A percentile compares a stretch with the other conserved stretches of the same genome.
Conservation (phyloP, 53 echinoderm and acorn worm genomes). For the Astropecten irregularis region DNA sequence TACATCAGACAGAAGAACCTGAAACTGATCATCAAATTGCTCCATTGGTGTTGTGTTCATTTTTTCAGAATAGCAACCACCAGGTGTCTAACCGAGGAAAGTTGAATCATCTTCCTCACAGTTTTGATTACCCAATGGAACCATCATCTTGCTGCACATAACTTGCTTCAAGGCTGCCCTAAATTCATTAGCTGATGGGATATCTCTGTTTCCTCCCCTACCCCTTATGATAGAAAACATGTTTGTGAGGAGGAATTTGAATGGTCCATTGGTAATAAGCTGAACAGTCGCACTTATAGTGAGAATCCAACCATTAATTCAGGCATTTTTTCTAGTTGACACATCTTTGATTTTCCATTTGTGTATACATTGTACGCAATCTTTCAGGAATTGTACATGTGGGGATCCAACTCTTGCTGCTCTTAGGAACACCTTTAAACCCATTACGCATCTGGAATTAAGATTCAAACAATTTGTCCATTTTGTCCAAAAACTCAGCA, state of each 20-base stretch:
- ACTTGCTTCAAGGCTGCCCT: constrained; percentile 35
- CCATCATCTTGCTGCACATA: constrained; percentile 45
- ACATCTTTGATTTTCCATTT: constrained; percentile 22
- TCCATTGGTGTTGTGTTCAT: constrained; percentile 15
- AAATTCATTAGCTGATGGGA: constrained; percentile 30
- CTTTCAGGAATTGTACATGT: constrained; percentile 45
- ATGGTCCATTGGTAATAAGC: not conserved
- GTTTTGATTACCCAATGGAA: constrained; percentile 6
- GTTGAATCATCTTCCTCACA: constrained; percentile 2
- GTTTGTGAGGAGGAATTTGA: constrained; percentile 11
- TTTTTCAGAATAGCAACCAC: constrained; percentile 20
- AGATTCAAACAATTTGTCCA: constrained; percentile 57
- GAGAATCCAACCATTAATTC: constrained; percentile 38
- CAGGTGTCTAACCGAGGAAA: not conserved
- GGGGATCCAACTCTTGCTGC: constrained; percentile 22
- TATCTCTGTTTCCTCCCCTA: constrained; percentile 30
- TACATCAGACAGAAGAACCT: not conserved
- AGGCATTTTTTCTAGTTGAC: constrained; percentile 7
- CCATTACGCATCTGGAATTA: constrained; percentile 32
- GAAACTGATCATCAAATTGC: not conserved
- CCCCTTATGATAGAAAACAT: constrained; percentile 32
- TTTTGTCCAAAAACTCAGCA: constrained; percentile 48
- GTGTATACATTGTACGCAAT: constrained; percentile 7
- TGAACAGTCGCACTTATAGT: constrained; percentile 5
- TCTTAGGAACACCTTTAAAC: too few relatives aligned